Percentiles rank a stretch among this genome's conserved stretches.
Conservation (phyloP, 1,140 invertebrate genomes). For the Camponotus vicinus region DNA sequence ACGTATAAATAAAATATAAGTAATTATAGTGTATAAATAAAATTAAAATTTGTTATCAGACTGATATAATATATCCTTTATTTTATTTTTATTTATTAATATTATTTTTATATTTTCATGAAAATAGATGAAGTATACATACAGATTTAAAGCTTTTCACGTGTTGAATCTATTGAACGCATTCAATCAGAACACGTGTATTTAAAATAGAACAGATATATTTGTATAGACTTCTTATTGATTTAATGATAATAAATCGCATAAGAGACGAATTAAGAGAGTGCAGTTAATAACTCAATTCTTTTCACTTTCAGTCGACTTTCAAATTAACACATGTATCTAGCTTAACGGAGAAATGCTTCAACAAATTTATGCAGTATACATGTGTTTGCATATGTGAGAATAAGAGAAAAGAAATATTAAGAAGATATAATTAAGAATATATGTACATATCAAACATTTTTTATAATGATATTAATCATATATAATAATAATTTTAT, state of each 20-base stretch:
- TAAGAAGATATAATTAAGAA: not conserved
- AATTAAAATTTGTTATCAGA: not conserved
- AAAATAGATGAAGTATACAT: not conserved
- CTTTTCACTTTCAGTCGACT: conserved; percentile 46
- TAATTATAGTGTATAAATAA: not conserved
- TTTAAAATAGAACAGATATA: not conserved
- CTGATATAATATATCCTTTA: not conserved
- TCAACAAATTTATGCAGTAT: not conserved
- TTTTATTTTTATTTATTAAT: not conserved
- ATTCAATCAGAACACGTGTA: not conserved
- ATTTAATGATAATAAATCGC: conserved; percentile 30
- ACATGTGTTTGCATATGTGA: not conserved
- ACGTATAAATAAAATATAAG: not conserved
- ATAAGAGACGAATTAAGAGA: conserved; percentile 21
- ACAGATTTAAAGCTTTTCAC: too few species aligned
- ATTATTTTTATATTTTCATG: not conserved
- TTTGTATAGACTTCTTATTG: conserved; percentile 12
- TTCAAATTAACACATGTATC: conserved; percentile 28
- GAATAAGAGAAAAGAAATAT: not conserved
- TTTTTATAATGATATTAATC: not conserved
- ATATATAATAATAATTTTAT: too few species aligned
- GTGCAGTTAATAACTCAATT: conserved; percentile 52
- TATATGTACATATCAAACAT: not conserved
- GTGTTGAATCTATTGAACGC: too few species aligned
- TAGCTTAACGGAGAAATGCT: conserved; percentile 26